Base-by-base conservation (phyloP, 2,888 invertebrate genomes). In the Oxytorus armatus region DNA sequence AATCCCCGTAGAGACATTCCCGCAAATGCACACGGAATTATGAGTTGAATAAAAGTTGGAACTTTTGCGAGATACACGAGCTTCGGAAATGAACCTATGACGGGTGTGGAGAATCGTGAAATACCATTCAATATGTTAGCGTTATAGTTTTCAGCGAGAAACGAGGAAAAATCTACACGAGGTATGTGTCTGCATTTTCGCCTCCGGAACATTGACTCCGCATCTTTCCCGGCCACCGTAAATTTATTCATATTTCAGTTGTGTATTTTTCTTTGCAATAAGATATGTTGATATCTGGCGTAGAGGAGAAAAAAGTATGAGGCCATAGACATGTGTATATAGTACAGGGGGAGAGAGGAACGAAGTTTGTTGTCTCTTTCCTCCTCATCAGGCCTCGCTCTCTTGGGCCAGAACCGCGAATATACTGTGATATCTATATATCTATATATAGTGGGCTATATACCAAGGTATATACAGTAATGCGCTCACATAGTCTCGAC, bases 181-280 rank as follows among this genome's bases (percentile, higher is more conserved):
- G 42, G 51, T 63, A 42, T 53, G 36, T 29, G 63, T 75, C 73
- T 69, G 69, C 73, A 76, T 82, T 78, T 78, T 72, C 81, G 77
- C 72, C 79, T 79, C 57, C 44, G 77, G 51, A 77, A 72, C 79
- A 79, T 82, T 79, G 63, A 69, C 79, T 63, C 69, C 65, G 47
- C 49, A 69, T 29, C 76, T 59, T 73, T 88, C 85, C 85, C 85
- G 84, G 84, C 82, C 79, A 81, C 87, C 89, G 87, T 89, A 90
- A 91, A 90, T 90, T 90, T 90, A 90, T 90, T 90, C 90, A 89
- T 90, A 90, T 87, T 89, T 89, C 88, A 87, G 86, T 86, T 89
- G 88, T 90, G 88, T 90, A 90, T 89, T 90, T 90, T 91, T 90
- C 89, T 89, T 90, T 88, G 90, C 89, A 88, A 88, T 88, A 89